Conservation (phyloP, 2,113 vertebrate species). For the Ammodytes marinus region DNA sequence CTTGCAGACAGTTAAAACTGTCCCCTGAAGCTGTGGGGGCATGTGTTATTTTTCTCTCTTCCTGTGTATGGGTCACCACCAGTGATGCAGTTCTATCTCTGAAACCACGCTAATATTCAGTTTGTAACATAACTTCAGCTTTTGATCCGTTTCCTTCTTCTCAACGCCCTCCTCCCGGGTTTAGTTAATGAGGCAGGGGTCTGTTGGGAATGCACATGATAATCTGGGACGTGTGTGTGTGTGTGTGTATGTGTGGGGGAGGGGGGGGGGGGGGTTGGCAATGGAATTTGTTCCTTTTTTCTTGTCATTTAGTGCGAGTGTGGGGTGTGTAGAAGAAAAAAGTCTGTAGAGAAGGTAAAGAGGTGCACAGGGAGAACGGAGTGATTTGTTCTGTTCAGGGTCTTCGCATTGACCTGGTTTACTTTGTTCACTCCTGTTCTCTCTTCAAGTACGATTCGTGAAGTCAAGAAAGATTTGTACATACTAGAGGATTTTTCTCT, state of each 20-base stretch:
- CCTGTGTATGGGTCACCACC: slow-evolving; percentile 29
- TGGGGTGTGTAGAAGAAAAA: neutral
- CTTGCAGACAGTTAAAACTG: slow-evolving; percentile 21
- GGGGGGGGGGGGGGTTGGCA: too few relatives aligned
- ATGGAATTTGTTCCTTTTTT: neutral
- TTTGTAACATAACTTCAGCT: neutral
- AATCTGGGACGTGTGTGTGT: slow-evolving; percentile 13
- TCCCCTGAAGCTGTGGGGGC: slow-evolving; percentile 28
- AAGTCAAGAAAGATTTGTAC: slow-evolving; percentile 20
- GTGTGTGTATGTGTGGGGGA: neutral
- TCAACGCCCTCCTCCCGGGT: neutral
- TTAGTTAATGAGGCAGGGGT: slow-evolving; percentile 38
- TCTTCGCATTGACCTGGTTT: slow-evolving; percentile 75
- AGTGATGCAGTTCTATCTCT: slow-evolving; percentile 4
- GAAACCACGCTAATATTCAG: neutral
- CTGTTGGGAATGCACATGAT: slow-evolving; percentile 20
- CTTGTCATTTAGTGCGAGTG: neutral
- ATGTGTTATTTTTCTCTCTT: slow-evolving; percentile 30
- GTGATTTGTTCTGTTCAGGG: slow-evolving; percentile 66
- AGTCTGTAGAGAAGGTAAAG: slow-evolving; percentile 32
- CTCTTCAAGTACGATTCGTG: slow-evolving; percentile 41
- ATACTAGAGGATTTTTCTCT: slow-evolving; percentile 16
- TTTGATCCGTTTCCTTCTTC: slow-evolving; percentile 5
- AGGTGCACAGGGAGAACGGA: slow-evolving; percentile 49
- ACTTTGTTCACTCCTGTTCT: slow-evolving; percentile 42